Base-by-base conservation (phyloP, 2,797 vertebrate species). In the Enteromius thamalakanensis region DNA sequence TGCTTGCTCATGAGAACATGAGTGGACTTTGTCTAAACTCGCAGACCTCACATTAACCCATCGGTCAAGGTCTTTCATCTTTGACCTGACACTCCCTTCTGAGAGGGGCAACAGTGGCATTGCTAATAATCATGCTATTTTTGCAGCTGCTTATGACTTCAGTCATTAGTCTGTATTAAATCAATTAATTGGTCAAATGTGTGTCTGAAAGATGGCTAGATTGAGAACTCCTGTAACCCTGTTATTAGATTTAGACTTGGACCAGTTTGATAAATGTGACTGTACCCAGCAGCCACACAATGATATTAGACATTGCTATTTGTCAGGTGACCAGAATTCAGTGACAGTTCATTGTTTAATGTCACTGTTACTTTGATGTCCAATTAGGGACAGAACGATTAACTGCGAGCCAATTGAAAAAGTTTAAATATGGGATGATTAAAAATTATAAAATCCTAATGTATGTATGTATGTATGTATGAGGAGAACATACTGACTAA, bases 1-100 rank as follows among this genome's bases (percentile, higher is more conserved):
- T 64, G 71, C 71, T 75, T 64, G 62, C 71, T 75, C 45, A 75
- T 49, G 45, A 82, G 29, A 67, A 75, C 80, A 67, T 14, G 17
- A 75, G 71, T 40, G 45, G 45, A 65, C 58, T 53, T 51, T 75
- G 60, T 75, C 82, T 62, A 79, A 70, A 51, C 75, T 71, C 5
- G 23, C 53, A 60, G 26, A 49, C 37, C 64, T 78, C 64, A 26
- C 23, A 2, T 64, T 51, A 67, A 79, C 71, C 67, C 21, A 6
- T 51, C 64, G 49, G 65, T 70, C 53, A 62, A 51, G 60, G 29
- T 29, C 55, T 78, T 70, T 83, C 64, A 64, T 64, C 42, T 64
- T 64, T 84, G 67, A 72, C 76, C 68, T 64, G 32, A 49, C 32
- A 19, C 75, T 72, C 21, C 15, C n/a, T 62, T 40, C 58, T 15